Conservation (phyloP, 2,888 invertebrate species). For the Campoplex capitator region DNA sequence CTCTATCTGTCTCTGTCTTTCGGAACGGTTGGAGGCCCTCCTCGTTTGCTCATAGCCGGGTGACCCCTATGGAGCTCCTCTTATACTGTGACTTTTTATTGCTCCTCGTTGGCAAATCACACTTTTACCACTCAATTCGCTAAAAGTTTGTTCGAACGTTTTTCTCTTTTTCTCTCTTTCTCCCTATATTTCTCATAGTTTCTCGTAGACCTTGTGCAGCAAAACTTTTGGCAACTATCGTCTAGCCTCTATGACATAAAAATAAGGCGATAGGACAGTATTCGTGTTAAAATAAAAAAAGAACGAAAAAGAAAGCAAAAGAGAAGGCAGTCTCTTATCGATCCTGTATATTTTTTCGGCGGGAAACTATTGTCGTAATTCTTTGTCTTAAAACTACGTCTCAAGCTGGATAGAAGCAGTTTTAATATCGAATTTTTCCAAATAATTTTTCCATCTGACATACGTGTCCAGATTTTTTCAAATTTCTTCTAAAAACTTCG, state of each 20-base stretch:
- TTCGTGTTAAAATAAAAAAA: constrained; percentile 21
- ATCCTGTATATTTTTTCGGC: constrained; percentile 15
- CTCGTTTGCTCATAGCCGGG: constrained; percentile 43
- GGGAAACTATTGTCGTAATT: constrained; percentile 28
- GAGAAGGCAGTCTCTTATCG: background rate
- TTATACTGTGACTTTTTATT: constrained; percentile 54
- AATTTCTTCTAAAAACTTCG: background rate
- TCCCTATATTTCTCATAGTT: constrained; percentile 18
- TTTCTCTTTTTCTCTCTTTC: constrained; percentile 9
- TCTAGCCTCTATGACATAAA: constrained; percentile 52
- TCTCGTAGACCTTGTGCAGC: constrained; percentile 9
- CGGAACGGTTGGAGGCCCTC: constrained; percentile 1
- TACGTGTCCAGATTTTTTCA: background rate
- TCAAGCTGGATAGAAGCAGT: constrained; percentile 7
- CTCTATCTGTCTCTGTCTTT: constrained; percentile 34
- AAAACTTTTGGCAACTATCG: constrained; percentile 60
- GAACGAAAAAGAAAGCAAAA: background rate
- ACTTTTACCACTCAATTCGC: constrained; percentile 71
- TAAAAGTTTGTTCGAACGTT: constrained; percentile 60
- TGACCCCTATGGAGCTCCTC: constrained; percentile 35
- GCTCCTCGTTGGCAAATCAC: constrained; percentile 65
- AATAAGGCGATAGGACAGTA: constrained; percentile 43
- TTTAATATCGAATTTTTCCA: background rate
- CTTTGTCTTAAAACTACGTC: constrained; percentile 22
- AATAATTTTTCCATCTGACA: background rate